Evolutionary conservation across 1,140 invertebrate species (phyloP), one percentile per base, ranked within the genome.

Genomic region (Polypedilum vanderplanki): DNA sequence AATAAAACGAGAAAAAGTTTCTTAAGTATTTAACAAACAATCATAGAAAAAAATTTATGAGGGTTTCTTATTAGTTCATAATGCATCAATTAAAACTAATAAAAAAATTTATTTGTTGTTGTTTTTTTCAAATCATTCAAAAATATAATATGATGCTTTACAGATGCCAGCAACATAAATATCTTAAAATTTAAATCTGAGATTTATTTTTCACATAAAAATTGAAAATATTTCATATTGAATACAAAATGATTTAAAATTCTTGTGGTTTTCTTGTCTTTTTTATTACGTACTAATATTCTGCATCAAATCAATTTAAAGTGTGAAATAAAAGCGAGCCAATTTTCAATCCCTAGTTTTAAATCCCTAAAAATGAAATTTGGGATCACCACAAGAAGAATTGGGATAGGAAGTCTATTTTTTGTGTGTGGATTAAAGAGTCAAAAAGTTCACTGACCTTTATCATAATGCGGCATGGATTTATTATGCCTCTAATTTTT

Each of bases 361-460:
- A n/a, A n/a, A 33, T 33, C 24, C 24, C 24, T 33, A 33, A 33
- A 3, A 33, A 33, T 3, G 24, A 33, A 57, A 57, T n/a, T n/a
- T 57, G 46, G 46, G 46, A 57, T 57, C 46, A 57, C 46, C 46
- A 57, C 46, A 57, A 46, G 46, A 57, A 33, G 46, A 57, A n/a
- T 57, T 57, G 46, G 65, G 65, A 70, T 20, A 22, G 17, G 65
- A 70, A 70, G 65, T 70, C 20, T 70, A 18, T 18, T 70, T 18
- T 70, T 70, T 70, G 10, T 57, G 46, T 18, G 17, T 20, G 20
- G 65, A 70, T 70, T 70, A 70, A 18, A 70, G 20, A 70, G 65
- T 70, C 65, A 70, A 70, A 70, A 70, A 70, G 65, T 70, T 70
- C 18, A 70, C 65, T 70, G 65, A 70, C 65, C 65, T 70, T 22